Conservation (phyloP, 2,113 vertebrate species). For the Gopherus evgoodei region DNA sequence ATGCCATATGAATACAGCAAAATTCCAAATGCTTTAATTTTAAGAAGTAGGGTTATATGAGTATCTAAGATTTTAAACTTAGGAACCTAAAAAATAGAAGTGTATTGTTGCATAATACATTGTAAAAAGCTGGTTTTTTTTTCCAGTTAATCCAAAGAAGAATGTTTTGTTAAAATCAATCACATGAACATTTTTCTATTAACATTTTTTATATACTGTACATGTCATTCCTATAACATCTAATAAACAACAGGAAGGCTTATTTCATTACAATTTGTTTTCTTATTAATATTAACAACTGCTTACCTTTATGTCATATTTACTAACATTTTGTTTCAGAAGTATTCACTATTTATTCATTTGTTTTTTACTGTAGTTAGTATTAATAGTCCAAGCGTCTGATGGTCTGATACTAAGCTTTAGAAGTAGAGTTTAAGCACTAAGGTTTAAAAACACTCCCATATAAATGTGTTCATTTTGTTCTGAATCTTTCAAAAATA, state of each 20-base stretch:
- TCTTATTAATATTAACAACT: conserved; percentile 2
- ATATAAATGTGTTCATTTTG: neutral
- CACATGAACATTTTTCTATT: conserved; percentile 34
- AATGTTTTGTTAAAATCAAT: conserved; percentile 11
- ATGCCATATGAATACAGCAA: neutral
- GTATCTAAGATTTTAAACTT: neutral
- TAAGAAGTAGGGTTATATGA: neutral
- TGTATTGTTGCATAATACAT: neutral
- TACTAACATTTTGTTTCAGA: neutral
- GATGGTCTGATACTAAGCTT: neutral
- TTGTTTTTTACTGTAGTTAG: neutral
- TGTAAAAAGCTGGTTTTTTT: neutral
- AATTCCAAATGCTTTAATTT: conserved; percentile 13
- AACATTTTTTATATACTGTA: conserved; percentile 51
- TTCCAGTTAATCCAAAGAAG: conserved; percentile 25
- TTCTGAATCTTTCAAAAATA: neutral
- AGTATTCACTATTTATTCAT: neutral
- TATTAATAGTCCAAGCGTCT: neutral
- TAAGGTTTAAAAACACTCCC: neutral
- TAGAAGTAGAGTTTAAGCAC: neutral
- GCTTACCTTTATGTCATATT: neutral
- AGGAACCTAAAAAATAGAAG: neutral
- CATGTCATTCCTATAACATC: conserved; percentile 41
- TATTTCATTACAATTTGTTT: conserved; percentile 64
- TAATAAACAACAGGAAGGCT: conserved; percentile 61